Evolutionary conservation across 2,797 vertebrate genomes (phyloP).

Genomic region (Ambastaia sidthimunki): DNA sequence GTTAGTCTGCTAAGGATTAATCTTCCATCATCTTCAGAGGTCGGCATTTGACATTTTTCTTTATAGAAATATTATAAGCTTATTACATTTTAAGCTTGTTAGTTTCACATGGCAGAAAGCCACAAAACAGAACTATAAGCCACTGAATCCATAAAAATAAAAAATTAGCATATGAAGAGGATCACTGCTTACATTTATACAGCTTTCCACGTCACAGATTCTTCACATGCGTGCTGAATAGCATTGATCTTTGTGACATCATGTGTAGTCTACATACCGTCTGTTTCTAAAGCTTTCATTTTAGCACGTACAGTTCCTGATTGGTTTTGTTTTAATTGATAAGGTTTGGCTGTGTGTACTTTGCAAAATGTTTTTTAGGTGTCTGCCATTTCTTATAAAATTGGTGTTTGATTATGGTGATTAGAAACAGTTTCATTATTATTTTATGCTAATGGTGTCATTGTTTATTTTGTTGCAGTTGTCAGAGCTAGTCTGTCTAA

Average conservation of each 20-base stretch:
- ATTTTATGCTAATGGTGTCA: too few species aligned
- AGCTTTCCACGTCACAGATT: background rate
- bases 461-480: too few species aligned
- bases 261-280: background rate
- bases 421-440: too few species aligned
- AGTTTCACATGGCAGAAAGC: constrained; percentile 14
- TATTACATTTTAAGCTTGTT: background rate
- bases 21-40: background rate
- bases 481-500: background rate
- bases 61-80: background rate
- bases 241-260: background rate
- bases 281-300: background rate
- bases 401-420: background rate
- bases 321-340: background rate
- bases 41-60: background rate
- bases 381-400: background rate
- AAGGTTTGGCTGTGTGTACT: background rate
- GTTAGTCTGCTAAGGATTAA: background rate
- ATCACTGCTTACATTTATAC: constrained; percentile 8
- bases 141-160: background rate
- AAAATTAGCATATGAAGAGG: constrained; percentile 29
- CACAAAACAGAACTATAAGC: background rate
- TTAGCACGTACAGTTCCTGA: background rate
- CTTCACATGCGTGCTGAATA: background rate
- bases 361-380: background rate